Evolutionary conservation across 2,797 vertebrate species (phyloP).

Genomic region (Craterocephalus amniculus): DNA sequence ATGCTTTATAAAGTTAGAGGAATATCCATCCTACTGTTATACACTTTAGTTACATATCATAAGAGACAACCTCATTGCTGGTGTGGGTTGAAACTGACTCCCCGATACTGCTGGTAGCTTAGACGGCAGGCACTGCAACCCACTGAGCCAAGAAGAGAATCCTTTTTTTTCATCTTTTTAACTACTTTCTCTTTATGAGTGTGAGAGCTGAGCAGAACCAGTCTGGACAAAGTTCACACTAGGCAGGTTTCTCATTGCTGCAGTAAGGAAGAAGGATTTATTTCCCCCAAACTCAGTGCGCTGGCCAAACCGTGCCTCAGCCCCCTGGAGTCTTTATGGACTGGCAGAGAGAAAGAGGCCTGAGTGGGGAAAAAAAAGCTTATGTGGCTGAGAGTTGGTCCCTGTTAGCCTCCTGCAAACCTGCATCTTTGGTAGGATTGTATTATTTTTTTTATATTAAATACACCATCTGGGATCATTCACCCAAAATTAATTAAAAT

Average conservation of each 20-base stretch:
- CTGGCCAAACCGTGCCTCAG: slow-evolving; percentile 75
- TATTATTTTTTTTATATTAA: too few species aligned
- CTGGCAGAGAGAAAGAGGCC: slow-evolving; percentile 64
- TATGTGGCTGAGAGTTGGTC: slow-evolving; percentile 52
- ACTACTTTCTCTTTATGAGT: slow-evolving; percentile 11
- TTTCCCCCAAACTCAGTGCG: slow-evolving; percentile 56
- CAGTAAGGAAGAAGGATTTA: slow-evolving; percentile 60
- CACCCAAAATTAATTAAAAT: too few species aligned
- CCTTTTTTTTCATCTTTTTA: too few species aligned
- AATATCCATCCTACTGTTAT: background rate
- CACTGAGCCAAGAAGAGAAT: slow-evolving; percentile 10
- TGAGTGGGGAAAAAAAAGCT: slow-evolving; percentile 30
- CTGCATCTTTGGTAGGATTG: slow-evolving; percentile 36
- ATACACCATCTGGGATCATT: too few species aligned
- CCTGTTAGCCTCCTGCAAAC: slow-evolving; percentile 31
- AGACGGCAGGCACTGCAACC: slow-evolving; percentile 12
- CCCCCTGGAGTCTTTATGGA: slow-evolving; percentile 75
- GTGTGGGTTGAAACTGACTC: slow-evolving; percentile 14
- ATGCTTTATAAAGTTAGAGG: background rate
- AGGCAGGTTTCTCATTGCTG: slow-evolving; percentile 52
- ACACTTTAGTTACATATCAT: background rate
- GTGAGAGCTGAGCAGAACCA: slow-evolving; percentile 34
- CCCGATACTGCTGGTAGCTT: slow-evolving; percentile 1
- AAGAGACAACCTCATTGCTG: background rate
- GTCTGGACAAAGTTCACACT: slow-evolving; percentile 53